Evolutionary conservation across 2,113 vertebrate genomes (phyloP), one percentile per base, ranked within the genome.

Genomic region (Ailuropoda melanoleuca): DNA sequence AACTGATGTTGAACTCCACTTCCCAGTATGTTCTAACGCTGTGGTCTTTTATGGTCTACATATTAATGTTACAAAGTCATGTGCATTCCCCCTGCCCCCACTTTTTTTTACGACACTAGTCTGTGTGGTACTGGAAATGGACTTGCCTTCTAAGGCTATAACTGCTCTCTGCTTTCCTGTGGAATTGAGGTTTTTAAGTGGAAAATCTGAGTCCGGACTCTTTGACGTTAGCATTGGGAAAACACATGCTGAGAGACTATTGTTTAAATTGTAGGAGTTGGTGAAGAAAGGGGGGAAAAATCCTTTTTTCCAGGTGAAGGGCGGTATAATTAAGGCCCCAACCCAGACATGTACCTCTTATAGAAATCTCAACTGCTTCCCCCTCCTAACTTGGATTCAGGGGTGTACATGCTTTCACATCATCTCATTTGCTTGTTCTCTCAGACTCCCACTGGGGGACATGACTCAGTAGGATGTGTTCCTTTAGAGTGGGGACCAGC

Each of bases 181-280:
- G 98, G 98, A 97, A 98, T 95, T 99, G 98, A 98, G 98, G 98
- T 98, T 99, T 99, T 98, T 97, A 97, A 85, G 97, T 99, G 99
- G 98, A 99, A 99, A 99, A 97, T 98, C 6, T 99, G 98, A 99
- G 96, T 98, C 94, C 94, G 72, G 50, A 96, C 6, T 80, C 92
- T 64, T 95, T 98, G 97, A 98, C 97, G 98, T 91, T 46, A 98
- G 96, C 95, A 94, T 94, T 97, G 97, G 90, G 97, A 96, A 98
- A 98, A 95, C 88, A 86, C 93, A 98, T 96, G 97, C 0, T 14
- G 60, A 92, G 53, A 94, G 43, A 77, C 31, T 92, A 87, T 66
- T 97, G 97, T 97, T 98, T 98, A 94, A 96, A 93, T 98, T 89
- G 82, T 56, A 94, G 88, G 88, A 96, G 94, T 82, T 89, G 56